Evolutionary conservation across 1,140 invertebrate genomes (phyloP), one percentile per base, ranked within the genome.

Genomic region (Anastatus disparis): DNA sequence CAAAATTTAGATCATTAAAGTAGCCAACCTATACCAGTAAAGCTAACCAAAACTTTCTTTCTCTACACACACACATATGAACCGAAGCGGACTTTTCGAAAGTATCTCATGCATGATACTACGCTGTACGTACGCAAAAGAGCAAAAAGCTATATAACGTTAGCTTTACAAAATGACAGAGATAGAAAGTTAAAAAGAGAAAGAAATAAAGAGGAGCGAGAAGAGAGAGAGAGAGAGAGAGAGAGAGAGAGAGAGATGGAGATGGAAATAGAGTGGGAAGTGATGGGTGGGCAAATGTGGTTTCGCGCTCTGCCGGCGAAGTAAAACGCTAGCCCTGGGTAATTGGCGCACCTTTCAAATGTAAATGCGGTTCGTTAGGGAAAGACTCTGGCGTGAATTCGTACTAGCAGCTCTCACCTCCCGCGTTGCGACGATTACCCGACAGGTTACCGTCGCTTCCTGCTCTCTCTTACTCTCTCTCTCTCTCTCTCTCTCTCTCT

Each of bases 301-400:
- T 65, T 70, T 74, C 58, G 72, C 69, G 65, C 75, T 74, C 70
- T 70, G 74, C 58, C 76, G 77, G 74, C 79, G 75, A 79, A 78
- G 79, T 80, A 78, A 82, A 81, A 82, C 74, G 77, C 71, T 73
- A 26, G 48, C 74, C 7, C 71, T 42, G 46, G 73, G 78, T 81
- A 82, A 82, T 82, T 81, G 80, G 78, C 74, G 71, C 71, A 77
- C 78, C 80, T 82, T 82, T 82, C 80, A 82, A 76, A 82, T 82
- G 80, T 81, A 82, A 82, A 82, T 82, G 79, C 74, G 80, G 79
- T 80, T 82, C 79, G 79, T 81, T 82, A 81, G 78, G 70, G 78
- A 76, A 74, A n/a, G n/a, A n/a, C n/a, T n/a, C n/a, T n/a, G n/a
- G n/a, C n/a, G n/a, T n/a, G n/a, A n/a, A n/a, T n/a, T n/a, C n/a